phyloP scores from a whole-genome alignment of 2,797 vertebrate genomes.

The Pangasius djambal region DNA sequence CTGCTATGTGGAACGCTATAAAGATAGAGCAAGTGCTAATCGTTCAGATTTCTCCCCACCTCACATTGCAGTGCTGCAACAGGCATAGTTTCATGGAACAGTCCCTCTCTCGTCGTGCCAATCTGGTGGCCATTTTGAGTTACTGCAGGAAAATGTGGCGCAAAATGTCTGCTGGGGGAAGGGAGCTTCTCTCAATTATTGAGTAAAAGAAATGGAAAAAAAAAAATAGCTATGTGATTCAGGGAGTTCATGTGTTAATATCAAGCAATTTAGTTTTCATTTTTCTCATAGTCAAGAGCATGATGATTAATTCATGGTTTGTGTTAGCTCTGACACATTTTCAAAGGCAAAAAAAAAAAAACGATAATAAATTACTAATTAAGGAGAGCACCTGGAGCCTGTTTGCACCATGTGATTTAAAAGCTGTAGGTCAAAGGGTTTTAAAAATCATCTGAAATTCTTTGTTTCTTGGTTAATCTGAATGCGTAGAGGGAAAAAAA shows the following conservation, averaged over 20 bases:
- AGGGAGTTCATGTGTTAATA: neutral
- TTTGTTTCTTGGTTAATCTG: neutral
- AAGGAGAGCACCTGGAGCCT: constrained; percentile 5
- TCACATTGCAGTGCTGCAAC: constrained; percentile 4
- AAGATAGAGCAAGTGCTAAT: constrained; percentile 2
- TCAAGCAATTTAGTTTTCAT: neutral
- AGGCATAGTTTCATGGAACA: constrained; percentile 13
- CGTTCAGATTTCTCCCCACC: neutral
- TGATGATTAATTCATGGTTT: neutral
- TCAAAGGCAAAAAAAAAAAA: neutral
- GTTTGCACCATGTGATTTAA: constrained; percentile 16
- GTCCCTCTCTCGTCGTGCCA: constrained; percentile 26
- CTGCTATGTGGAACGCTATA: no score
- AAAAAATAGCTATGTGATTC: neutral
- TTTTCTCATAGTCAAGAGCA: neutral
- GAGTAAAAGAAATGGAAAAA: neutral
- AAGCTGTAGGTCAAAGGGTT: neutral
- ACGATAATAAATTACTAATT: constrained; percentile 7
- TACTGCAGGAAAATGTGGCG: constrained; percentile 44
- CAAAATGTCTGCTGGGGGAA: constrained; percentile 31
- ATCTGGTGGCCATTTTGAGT: constrained; percentile 61
- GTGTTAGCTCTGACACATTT: neutral
- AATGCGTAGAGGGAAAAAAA: neutral
- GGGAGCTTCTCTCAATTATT: neutral
- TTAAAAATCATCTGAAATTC: neutral